Evolutionary conservation across 2,888 invertebrate species (phyloP).

Genomic region (Cephonodes hylas): DNA sequence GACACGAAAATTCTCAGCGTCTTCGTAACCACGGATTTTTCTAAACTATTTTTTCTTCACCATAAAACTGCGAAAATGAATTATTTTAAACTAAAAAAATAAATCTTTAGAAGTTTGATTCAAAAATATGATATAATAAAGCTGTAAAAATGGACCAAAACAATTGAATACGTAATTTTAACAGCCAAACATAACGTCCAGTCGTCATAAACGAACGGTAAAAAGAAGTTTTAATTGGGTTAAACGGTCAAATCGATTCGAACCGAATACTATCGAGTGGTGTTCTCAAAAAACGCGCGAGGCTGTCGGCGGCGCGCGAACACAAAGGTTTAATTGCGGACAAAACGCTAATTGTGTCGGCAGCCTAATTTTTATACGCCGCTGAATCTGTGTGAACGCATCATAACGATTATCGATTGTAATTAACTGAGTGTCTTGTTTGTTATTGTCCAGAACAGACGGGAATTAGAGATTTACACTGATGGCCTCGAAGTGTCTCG

Average conservation of each 20-base stretch:
- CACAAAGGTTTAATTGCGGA: constrained; percentile 41
- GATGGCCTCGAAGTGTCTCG: too few species aligned
- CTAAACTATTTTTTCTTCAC: too few species aligned
- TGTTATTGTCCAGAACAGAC: constrained; percentile 6
- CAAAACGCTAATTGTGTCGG: constrained; percentile 37
- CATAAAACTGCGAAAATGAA: too few species aligned
- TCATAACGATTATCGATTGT: constrained; percentile 21
- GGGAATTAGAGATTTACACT: too few species aligned
- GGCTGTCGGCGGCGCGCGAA: constrained; percentile 24
- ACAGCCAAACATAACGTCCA: neutral
- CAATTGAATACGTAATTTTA: neutral
- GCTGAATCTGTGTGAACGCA: constrained; percentile 32
- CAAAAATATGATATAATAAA: neutral
- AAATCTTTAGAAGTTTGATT: neutral
- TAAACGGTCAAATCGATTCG: constrained; percentile 27
- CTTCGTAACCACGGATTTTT: too few species aligned
- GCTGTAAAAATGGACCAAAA: neutral
- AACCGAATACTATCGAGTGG: constrained; percentile 13
- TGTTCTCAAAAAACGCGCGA: neutral
- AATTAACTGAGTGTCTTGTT: constrained; percentile 19
- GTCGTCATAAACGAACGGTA: constrained; percentile 1
- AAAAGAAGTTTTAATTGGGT: constrained; percentile 14
- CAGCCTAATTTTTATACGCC: constrained; percentile 27
- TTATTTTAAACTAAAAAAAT: too few species aligned
- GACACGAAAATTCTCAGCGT: too few species aligned